Conservation (phyloP, 2,888 invertebrate genomes). For the Cataglyphis livida region DNA sequence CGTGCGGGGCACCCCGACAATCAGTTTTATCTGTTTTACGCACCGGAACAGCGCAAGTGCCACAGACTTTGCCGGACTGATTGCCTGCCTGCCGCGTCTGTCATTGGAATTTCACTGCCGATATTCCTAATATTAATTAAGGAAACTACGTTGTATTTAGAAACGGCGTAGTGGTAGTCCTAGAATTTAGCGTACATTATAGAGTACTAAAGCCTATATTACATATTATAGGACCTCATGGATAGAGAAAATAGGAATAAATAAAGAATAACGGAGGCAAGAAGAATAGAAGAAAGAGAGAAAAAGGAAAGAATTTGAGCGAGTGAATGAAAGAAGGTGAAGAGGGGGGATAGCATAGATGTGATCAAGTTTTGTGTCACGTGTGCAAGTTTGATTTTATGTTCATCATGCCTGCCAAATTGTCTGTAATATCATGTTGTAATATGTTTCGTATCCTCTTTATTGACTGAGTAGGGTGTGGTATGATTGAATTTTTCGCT, state of each 20-base stretch:
- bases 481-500: slow-evolving; percentile 76
- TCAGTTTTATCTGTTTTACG: slow-evolving; percentile 73
- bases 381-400: slow-evolving; percentile 76
- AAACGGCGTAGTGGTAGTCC: slow-evolving; percentile 78
- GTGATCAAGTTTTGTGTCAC: slow-evolving; percentile 72
- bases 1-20: slow-evolving; percentile 76
- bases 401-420: slow-evolving; percentile 82
- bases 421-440: slow-evolving; percentile 76
- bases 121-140: slow-evolving; percentile 84
- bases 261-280: slow-evolving; percentile 66
- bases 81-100: slow-evolving; percentile 83
- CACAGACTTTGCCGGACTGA: slow-evolving; percentile 81
- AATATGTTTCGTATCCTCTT: slow-evolving; percentile 69
- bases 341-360: slow-evolving; percentile 50
- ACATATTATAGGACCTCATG: slow-evolving; percentile 80
- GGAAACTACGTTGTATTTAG: slow-evolving; percentile 76
- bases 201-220: slow-evolving; percentile 83
- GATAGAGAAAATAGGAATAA: slow-evolving; percentile 73
- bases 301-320: slow-evolving; percentile 56
- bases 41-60: slow-evolving; percentile 79
- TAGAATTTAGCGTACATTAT: slow-evolving; percentile 81
- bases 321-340: slow-evolving; percentile 39
- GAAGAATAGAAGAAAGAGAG: slow-evolving; percentile 48
- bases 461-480: slow-evolving; percentile 77
- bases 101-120: slow-evolving; percentile 86